Evolutionary conservation across 2,888 invertebrate species (phyloP).

Genomic region (Unio delphinus): DNA sequence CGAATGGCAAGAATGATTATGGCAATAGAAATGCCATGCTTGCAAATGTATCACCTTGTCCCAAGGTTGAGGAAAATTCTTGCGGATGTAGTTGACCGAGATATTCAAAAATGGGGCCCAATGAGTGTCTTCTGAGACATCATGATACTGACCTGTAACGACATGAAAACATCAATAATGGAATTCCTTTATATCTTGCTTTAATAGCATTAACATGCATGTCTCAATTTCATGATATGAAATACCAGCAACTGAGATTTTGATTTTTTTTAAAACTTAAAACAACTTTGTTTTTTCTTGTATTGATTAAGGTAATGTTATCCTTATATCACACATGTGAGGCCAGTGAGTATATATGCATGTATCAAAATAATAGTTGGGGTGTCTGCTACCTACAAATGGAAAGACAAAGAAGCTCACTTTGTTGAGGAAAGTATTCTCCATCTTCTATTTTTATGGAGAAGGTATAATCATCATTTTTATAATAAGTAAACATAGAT

Average conservation of each 20-base stretch:
- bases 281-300: background rate
- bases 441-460: no score
- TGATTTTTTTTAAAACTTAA: background rate
- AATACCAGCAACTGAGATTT: background rate
- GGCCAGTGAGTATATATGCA: no score
- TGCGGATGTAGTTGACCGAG: constrained; percentile 62
- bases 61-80: constrained; percentile 64
- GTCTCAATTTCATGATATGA: background rate
- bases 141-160: constrained; percentile 54
- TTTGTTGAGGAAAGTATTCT: no score
- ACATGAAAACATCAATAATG: constrained; percentile 1
- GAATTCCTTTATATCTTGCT: no score
- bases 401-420: no score
- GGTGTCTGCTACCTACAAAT: no score
- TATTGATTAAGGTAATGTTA: background rate
- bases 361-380: no score
- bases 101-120: constrained; percentile 68
- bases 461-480: no score
- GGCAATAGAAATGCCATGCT: no score
- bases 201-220: no score
- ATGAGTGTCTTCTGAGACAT: constrained; percentile 66
- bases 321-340: background rate
- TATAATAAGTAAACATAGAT: no score
- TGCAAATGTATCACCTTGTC: constrained; percentile 41
- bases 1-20: no score